phyloP scores from a whole-genome alignment of 2,797 vertebrate species.

The Aeoliscus strigatus region DNA sequence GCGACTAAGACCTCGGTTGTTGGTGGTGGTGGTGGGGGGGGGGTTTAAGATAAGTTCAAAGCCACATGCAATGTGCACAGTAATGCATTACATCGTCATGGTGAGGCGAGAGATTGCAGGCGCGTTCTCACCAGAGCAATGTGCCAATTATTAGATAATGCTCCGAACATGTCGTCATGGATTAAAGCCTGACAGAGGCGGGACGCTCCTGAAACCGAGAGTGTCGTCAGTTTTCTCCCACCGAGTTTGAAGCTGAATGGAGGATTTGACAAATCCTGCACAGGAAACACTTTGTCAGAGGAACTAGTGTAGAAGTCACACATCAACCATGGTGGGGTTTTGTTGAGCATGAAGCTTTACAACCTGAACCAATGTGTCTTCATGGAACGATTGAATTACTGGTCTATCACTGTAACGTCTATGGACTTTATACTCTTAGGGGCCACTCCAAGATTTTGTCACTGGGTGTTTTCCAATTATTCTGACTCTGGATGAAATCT shows the following conservation, averaged over 20 bases:
- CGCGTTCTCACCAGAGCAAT: slow-evolving; percentile 49
- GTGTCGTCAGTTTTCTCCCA: slow-evolving; percentile 27
- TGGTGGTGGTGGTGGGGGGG: slow-evolving; percentile 8
- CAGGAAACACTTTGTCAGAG: slow-evolving; percentile 11
- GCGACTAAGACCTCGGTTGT: slow-evolving; percentile 35
- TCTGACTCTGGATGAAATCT: too few species aligned
- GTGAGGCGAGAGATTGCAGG: slow-evolving; percentile 44
- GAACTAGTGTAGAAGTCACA: slow-evolving; percentile 4
- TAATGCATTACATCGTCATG: slow-evolving; percentile 55
- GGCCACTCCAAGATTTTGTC: too few species aligned
- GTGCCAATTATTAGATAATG: slow-evolving; percentile 67
- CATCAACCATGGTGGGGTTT: too few species aligned
- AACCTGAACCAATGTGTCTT: not conserved
- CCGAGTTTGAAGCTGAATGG: slow-evolving; percentile 28
- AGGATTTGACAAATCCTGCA: slow-evolving; percentile 30
- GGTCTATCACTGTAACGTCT: too few species aligned
- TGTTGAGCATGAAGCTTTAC: too few species aligned
- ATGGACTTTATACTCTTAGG: too few species aligned
- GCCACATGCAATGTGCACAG: slow-evolving; percentile 49
- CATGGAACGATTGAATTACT: too few species aligned
- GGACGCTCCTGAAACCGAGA: slow-evolving; percentile 60
- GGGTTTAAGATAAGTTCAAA: slow-evolving; percentile 57
- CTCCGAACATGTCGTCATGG: slow-evolving; percentile 52
- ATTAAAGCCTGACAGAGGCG: slow-evolving; percentile 55
- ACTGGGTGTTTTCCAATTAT: too few species aligned